phyloP scores from a whole-genome alignment of 1,140 invertebrate genomes.

The Dinothrombium tinctorium region DNA sequence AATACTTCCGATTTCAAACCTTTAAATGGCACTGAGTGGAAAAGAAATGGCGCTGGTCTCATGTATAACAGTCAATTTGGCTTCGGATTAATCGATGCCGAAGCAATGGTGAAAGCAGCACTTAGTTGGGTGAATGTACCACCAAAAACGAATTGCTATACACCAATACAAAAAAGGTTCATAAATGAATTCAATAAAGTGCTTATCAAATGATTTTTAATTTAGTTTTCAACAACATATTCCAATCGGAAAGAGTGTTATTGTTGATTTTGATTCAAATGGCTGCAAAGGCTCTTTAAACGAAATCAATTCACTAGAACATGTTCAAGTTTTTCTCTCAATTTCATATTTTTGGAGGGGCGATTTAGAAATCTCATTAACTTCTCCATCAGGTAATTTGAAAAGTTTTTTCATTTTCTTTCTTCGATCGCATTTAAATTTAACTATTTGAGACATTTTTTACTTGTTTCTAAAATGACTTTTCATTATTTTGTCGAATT shows the following conservation, averaged over 20 bases:
- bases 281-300: slow-evolving; percentile 10
- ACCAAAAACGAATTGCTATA: slow-evolving; percentile 64
- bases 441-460: not conserved
- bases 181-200: too few species aligned
- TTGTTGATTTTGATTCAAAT: not conserved
- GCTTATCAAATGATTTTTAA: too few species aligned
- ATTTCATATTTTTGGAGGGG: slow-evolving; percentile 43
- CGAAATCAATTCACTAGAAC: slow-evolving; percentile 46
- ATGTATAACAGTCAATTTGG: slow-evolving; percentile 58
- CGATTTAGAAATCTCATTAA: slow-evolving; percentile 38
- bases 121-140: slow-evolving; percentile 84
- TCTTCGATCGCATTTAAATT: too few species aligned
- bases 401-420: too few species aligned
- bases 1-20: slow-evolving; percentile 24
- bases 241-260: not conserved
- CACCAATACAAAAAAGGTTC: not conserved
- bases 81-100: slow-evolving; percentile 91
- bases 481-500: not conserved
- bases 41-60: slow-evolving; percentile 41
- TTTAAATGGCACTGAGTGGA: slow-evolving; percentile 36
- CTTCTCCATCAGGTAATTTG: slow-evolving; percentile 37
- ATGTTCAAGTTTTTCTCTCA: slow-evolving; percentile 44
- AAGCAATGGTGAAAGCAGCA: slow-evolving; percentile 69
- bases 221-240: not conserved
- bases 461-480: not conserved